phyloP scores from a whole-genome alignment of 2,797 vertebrate genomes.

The Salarias fasciatus region DNA sequence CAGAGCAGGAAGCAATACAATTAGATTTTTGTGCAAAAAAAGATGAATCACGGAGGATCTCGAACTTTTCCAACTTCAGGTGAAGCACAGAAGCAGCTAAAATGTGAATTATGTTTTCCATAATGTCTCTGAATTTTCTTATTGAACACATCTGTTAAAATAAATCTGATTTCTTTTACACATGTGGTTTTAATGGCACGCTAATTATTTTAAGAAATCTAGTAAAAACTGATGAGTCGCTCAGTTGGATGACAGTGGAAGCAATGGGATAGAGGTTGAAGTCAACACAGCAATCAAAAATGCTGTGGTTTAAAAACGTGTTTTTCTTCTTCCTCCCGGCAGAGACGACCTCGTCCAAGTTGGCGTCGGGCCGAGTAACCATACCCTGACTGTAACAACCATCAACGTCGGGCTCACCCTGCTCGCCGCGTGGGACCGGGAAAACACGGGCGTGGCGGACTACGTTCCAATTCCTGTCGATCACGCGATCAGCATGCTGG shows the following conservation, averaged over 20 bases:
- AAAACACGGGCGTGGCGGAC: conserved; percentile 87
- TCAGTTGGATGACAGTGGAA: too few relatives aligned
- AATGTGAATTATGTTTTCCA: too few relatives aligned
- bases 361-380: conserved; percentile 85
- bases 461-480: conserved; percentile 90
- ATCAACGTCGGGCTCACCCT: conserved; percentile 89
- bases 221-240: too few relatives aligned
- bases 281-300: too few relatives aligned
- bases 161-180: too few relatives aligned
- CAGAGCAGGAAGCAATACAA: conserved; percentile 2
- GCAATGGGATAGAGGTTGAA: too few relatives aligned
- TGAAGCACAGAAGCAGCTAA: not conserved
- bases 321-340: conserved; percentile 6
- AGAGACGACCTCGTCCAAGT: conserved; percentile 96
- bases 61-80: not conserved
- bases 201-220: too few relatives aligned
- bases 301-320: not conserved
- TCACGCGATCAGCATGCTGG: conserved; percentile 86
- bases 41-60: not conserved
- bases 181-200: too few relatives aligned
- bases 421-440: conserved; percentile 86
- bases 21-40: not conserved
- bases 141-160: too few relatives aligned
- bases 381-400: conserved; percentile 87
- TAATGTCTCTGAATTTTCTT: too few relatives aligned